Base-by-base conservation (phyloP, 2,797 vertebrate species). In the Poeciliopsis gracilis region DNA sequence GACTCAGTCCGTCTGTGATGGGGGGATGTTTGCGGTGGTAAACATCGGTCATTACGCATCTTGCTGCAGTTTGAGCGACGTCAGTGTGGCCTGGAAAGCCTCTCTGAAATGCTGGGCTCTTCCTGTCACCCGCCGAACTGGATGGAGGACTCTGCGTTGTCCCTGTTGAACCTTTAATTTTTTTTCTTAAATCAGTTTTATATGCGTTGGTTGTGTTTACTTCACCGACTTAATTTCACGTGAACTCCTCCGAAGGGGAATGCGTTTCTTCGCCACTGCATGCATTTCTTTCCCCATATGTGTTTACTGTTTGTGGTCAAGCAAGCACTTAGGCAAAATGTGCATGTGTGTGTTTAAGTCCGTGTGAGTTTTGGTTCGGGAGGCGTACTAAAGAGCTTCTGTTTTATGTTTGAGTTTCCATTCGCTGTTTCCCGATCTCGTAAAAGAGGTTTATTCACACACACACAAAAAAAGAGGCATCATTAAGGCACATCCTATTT, bases 41-140 rank as follows among this genome's bases (percentile, higher is more conserved):
- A 94, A 94, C 93, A 92, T 87, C 84, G 87, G 88, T 90, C 90
- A 91, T 91, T 88, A 86, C 80, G 55, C 77, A 63, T 80, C 86
- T 86, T 82, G 36, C 85, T 89, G 81, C 90, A 90, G 93, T 91
- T 94, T 89, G 82, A 89, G 82, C 94, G 93, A 95, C 94, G 94
- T 96, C 95, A 96, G 91, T 83, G 90, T 90, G 95, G 95, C 93
- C 95, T 96, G 94, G 95, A 95, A 91, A 88, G 92, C 87, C 72
- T 84, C 90, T 90, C 86, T 33, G 89, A 93, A 95, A 95, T 95
- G 88, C 72, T 80, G 90, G 85, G 94, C 89, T 89, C 84, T 94
- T 85, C 85, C 86, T 91, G 90, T 90, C 90, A 88, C 79, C 93
- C 84, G 85, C 66, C 80, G 75, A 47, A 84, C 82, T 89, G 72